A percentile compares a stretch with the other conserved stretches of the same genome.
phyloP scores from a whole-genome alignment of 1,140 invertebrate genomes.

The Apis florea region DNA sequence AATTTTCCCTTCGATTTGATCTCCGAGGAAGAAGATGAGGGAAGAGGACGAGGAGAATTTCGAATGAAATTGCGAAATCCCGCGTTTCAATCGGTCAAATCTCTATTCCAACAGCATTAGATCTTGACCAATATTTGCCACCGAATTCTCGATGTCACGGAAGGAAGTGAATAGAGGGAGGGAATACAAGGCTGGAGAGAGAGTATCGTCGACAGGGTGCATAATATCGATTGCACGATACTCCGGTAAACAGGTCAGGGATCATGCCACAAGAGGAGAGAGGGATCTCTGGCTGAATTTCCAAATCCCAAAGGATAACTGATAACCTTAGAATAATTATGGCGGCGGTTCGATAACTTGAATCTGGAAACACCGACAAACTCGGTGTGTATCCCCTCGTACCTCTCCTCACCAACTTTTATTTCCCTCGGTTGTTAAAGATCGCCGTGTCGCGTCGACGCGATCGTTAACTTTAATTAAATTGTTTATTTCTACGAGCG shows the following conservation, averaged over 20 bases:
- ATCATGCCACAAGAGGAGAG: background rate
- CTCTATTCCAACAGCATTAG: background rate
- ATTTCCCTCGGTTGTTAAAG: background rate
- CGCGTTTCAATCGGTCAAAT: background rate
- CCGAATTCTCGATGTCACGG: slow-evolving; percentile 25
- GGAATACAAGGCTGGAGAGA: slow-evolving; percentile 5
- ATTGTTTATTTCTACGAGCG: slow-evolving; percentile 51
- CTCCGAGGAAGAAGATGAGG: too few species aligned
- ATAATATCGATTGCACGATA: slow-evolving; percentile 30
- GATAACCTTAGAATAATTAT: slow-evolving; percentile 18
- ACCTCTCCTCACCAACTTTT: background rate
- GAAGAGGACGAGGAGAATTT: too few species aligned
- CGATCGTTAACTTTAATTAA: slow-evolving; percentile 53
- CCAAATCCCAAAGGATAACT: slow-evolving; percentile 2
- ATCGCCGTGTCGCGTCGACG: slow-evolving; percentile 6
- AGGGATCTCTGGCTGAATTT: slow-evolving; percentile 25
- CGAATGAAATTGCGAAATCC: background rate
- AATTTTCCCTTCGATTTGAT: too few species aligned
- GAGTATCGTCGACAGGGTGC: slow-evolving; percentile 24
- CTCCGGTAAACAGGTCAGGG: slow-evolving; percentile 16
- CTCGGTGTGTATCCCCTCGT: background rate
- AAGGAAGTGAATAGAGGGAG: slow-evolving; percentile 13
- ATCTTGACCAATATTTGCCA: slow-evolving; percentile 26
- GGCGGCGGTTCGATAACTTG: background rate
- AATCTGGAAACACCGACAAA: too few species aligned